Evolutionary conservation across 1,140 invertebrate species (phyloP).

Genomic region (Calliopsis andreniformis): DNA sequence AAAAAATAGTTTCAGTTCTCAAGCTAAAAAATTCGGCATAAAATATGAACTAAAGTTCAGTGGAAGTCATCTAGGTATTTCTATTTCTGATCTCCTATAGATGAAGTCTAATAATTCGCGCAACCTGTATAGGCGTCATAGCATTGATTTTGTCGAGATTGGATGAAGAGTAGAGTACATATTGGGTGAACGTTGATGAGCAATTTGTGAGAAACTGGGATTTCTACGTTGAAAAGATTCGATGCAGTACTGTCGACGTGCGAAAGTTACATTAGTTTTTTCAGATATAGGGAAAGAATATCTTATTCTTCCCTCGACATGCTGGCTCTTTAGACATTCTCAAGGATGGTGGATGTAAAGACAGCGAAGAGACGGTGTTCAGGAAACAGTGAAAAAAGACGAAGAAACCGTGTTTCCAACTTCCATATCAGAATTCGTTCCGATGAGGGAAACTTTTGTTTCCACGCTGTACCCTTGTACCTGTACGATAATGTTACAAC

Average conservation of each 20-base stretch:
- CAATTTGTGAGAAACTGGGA: too few species aligned
- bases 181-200: not conserved
- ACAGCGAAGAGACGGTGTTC: not conserved
- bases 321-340: slow-evolving; percentile 5
- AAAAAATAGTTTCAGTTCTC: too few species aligned
- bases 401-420: not conserved
- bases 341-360: slow-evolving; percentile 8
- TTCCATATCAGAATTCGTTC: not conserved
- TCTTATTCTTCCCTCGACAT: not conserved
- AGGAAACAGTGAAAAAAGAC: slow-evolving; percentile 7
- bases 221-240: slow-evolving; percentile 17
- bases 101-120: too few species aligned
- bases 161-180: too few species aligned
- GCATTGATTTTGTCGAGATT: too few species aligned
- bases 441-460: not conserved
- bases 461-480: too few species aligned
- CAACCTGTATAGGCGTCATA: too few species aligned
- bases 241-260: not conserved
- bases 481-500: too few species aligned
- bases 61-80: too few species aligned
- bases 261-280: slow-evolving; percentile 17
- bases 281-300: not conserved
- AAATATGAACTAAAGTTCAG: too few species aligned
- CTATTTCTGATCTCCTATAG: too few species aligned
- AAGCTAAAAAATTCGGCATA: too few species aligned